These are phyloP conservation scores for Leptosomus discolor DNA, from an alignment of 2,113 vertebrate species.

Conservation along the genomic window DNA sequence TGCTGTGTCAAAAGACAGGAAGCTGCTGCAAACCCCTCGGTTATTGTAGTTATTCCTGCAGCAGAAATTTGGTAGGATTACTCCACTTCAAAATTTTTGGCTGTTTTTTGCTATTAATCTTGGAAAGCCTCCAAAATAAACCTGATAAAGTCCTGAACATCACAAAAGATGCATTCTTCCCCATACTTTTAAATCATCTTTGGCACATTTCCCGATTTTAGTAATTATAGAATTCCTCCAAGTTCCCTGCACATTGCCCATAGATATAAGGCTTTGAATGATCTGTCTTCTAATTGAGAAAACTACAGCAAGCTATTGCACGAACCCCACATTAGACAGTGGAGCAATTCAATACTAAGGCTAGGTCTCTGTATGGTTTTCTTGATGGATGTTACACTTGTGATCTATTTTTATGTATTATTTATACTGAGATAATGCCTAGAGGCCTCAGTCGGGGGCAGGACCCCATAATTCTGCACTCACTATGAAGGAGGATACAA, in stretches of 20 bases:
- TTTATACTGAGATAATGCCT: conserved; percentile 43
- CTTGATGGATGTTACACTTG: neutral
- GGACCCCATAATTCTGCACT: neutral
- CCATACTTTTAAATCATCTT: neutral
- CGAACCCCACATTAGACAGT: neutral
- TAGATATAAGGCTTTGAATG: neutral
- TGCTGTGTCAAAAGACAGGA: neutral
- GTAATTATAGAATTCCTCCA: neutral
- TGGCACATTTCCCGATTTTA: neutral
- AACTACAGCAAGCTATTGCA: neutral
- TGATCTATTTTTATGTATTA: conserved; percentile 44
- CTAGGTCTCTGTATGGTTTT: neutral
- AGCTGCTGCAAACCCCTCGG: neutral
- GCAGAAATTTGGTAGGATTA: neutral
- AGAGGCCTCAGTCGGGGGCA: neutral
- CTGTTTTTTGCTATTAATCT: neutral
- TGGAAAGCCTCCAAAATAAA: conserved; percentile 49
- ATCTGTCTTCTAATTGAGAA: neutral
- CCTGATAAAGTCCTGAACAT: neutral
- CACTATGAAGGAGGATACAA: neutral
- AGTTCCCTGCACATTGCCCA: neutral
- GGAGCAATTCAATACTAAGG: neutral
- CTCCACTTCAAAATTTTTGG: neutral
- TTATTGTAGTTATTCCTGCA: neutral
- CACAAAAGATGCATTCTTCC: conserved; percentile 30